Base-by-base conservation (phyloP, 2,113 vertebrate genomes). In the Laticauda laticaudata region DNA sequence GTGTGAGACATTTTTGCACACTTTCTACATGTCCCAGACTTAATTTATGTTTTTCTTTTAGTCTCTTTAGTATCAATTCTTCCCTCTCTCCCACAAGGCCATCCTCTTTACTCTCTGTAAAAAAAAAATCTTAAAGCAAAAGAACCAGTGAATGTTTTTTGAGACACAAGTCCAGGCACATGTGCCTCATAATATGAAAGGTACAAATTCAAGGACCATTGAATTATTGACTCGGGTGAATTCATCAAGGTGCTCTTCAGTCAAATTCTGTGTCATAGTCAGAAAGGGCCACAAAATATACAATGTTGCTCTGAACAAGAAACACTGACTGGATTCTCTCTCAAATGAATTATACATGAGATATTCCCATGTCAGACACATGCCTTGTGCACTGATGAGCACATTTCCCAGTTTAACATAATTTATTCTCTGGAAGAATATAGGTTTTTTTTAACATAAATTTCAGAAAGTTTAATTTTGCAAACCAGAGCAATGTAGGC, bases 401-500 rank as follows among this genome's bases (percentile, higher is more conserved):
- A n/a, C 45, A 24, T 57, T 91, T 91, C 39, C 75, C 57, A 26
- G 54, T 14, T 87, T 61, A 81, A 23, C 29, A 85, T 43, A n/a
- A 45, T 92, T 18, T 89, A 88, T 53, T 91, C 88, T 92, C 91
- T 92, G 92, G 24, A 93, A 91, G 29, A 54, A 39, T 39, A 55
- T 3, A n/a, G 2, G 0, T 92, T 2, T 90, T 94, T n/a, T 93
- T 93, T 89, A 64, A 92, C 4, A 89, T 89, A n/a, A 86, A 94
- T 95, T 94, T 91, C 12, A 94, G 48, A 93, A 91, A 56, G 56
- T 87, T 48, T 5, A 64, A 85, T 87, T 64, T 92, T 23, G 10
- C 48, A 89, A 95, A 93, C 5, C 15, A 94, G 53, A 54, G 48
- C 86, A 61, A n/a, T 94, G 93, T 91, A 81, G 54, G 93, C 93